These are phyloP conservation scores for Drosophila kohkoa DNA, from an alignment of 1,140 invertebrate species.

Conservation along the genomic window DNA sequence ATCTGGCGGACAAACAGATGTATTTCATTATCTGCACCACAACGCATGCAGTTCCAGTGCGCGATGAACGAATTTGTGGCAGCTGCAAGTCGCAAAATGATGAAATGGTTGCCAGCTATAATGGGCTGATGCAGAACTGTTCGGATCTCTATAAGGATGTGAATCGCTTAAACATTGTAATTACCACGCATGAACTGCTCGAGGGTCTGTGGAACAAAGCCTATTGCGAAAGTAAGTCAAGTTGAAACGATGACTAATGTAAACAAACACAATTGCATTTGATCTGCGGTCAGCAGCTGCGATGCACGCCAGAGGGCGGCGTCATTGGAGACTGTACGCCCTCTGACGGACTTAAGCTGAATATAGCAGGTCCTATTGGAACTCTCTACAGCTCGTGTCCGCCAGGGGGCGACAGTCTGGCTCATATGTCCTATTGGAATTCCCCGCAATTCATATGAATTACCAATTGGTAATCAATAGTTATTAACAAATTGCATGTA, in stretches of 20 bases:
- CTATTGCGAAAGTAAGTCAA: constrained; percentile 63
- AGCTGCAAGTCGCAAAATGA: constrained; percentile 26
- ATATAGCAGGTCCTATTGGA: too few species aligned
- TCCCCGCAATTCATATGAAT: too few species aligned
- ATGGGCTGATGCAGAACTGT: constrained; percentile 52
- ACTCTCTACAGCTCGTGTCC: too few species aligned
- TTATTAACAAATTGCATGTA: neutral
- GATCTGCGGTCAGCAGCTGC: neutral
- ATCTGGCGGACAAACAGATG: constrained; percentile 57
- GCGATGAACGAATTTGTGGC: constrained; percentile 39
- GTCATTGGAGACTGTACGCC: too few species aligned
- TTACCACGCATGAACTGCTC: constrained; percentile 58
- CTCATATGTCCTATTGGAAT: too few species aligned
- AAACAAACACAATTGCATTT: neutral
- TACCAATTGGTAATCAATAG: too few species aligned
- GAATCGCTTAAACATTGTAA: constrained; percentile 73
- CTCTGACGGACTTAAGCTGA: too few species aligned
- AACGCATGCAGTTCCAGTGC: constrained; percentile 58
- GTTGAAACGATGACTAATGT: constrained; percentile 1
- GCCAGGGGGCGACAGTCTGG: too few species aligned
- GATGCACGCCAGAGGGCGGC: too few species aligned
- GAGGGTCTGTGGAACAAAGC: constrained; percentile 67
- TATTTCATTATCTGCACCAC: constrained; percentile 68
- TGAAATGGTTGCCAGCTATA: constrained; percentile 15
- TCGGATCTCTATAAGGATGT: constrained; percentile 59